phyloP scores from a whole-genome alignment of 2,797 vertebrate genomes.

The Alauda arvensis region DNA sequence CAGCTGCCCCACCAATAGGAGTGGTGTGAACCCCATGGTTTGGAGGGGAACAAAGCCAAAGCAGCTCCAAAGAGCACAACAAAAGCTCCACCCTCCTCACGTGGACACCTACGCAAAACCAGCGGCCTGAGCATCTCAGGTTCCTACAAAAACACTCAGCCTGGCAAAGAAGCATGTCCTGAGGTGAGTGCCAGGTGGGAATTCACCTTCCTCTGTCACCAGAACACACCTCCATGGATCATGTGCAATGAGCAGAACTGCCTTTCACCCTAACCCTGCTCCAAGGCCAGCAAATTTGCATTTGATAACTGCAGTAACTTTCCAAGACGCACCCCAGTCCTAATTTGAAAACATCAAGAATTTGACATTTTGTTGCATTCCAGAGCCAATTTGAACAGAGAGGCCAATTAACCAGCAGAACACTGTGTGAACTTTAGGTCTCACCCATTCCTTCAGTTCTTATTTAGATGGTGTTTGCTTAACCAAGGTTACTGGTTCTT shows the following conservation, averaged over 20 bases:
- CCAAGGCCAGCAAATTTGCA: neutral
- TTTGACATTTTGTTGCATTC: neutral
- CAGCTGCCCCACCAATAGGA: neutral
- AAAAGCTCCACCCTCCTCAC: neutral
- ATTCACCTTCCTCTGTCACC: neutral
- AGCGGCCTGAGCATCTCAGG: neutral
- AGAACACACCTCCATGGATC: rapidly evolving
- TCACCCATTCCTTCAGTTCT: neutral
- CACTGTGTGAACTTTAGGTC: neutral
- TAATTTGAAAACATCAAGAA: neutral
- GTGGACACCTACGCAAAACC: neutral
- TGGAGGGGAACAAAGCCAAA: neutral
- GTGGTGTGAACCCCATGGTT: neutral
- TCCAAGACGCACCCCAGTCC: neutral
- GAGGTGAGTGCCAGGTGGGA: neutral
- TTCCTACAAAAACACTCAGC: neutral
- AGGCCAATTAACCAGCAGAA: neutral
- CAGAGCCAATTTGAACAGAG: neutral
- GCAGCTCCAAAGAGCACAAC: neutral
- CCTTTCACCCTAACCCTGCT: neutral
- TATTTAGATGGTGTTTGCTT: neutral
- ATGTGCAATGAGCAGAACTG: rapidly evolving
- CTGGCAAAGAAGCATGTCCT: neutral
- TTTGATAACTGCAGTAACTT: neutral
- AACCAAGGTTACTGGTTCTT: neutral